These are phyloP conservation scores for Ptychoptera contaminata DNA, from an alignment of 2,888 invertebrate species.

Conservation along the genomic window DNA sequence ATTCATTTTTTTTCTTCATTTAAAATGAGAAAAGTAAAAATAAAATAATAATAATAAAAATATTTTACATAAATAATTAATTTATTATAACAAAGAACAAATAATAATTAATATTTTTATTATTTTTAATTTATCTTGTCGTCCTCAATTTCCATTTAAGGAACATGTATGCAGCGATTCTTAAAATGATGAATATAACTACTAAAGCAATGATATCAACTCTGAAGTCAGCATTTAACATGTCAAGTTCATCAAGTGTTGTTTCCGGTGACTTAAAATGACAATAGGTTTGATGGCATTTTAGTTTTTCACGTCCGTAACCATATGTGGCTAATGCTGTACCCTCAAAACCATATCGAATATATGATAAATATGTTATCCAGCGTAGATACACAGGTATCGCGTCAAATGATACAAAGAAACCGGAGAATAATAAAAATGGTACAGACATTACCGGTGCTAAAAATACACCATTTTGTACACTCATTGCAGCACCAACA, in stretches of 20 bases:
- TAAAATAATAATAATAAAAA: too few species aligned
- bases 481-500: slow-evolving; percentile 90
- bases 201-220: slow-evolving; percentile 66
- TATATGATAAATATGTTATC: slow-evolving; percentile 91
- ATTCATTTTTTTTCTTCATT: not conserved
- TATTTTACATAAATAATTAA: too few species aligned
- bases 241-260: slow-evolving; percentile 75
- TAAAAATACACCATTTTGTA: slow-evolving; percentile 90
- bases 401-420: slow-evolving; percentile 93
- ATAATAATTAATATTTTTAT: not conserved
- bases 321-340: slow-evolving; percentile 85
- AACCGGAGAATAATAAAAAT: slow-evolving; percentile 88
- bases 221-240: slow-evolving; percentile 62
- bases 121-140: slow-evolving; percentile 41
- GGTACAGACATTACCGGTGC: slow-evolving; percentile 95
- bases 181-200: slow-evolving; percentile 61
- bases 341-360: slow-evolving; percentile 91
- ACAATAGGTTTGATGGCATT: slow-evolving; percentile 70
- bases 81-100: too few species aligned
- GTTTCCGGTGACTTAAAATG: slow-evolving; percentile 71
- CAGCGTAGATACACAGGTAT: slow-evolving; percentile 89
- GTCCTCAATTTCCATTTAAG: slow-evolving; percentile 74
- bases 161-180: slow-evolving; percentile 71
- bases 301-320: slow-evolving; percentile 61
- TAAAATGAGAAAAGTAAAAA: too few species aligned